Evolutionary conservation across 1,140 invertebrate species (phyloP).

Genomic region (Trichogramma pretiosum): DNA sequence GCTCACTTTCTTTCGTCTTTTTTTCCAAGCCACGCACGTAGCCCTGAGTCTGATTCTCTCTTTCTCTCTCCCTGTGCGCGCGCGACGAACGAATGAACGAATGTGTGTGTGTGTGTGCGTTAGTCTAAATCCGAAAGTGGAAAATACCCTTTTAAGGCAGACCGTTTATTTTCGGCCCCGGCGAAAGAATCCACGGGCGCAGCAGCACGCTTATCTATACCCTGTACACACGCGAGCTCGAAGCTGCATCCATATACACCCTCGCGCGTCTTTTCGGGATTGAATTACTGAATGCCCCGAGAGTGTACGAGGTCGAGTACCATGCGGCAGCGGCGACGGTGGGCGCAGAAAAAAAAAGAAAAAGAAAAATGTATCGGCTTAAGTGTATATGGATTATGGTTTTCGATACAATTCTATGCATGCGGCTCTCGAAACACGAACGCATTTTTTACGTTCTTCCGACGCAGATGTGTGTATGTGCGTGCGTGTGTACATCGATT

Average conservation of each 20-base stretch:
- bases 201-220: neutral
- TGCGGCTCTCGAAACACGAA: too few relatives aligned
- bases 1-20: neutral
- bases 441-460: too few relatives aligned
- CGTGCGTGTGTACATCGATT: too few relatives aligned
- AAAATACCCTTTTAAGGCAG: slow-evolving; percentile 11
- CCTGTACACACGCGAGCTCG: too few relatives aligned
- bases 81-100: neutral
- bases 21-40: neutral
- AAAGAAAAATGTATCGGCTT: too few relatives aligned
- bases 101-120: neutral
- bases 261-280: neutral
- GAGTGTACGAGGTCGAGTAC: too few relatives aligned
- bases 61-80: neutral
- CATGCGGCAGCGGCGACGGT: too few relatives aligned
- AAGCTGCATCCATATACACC: too few relatives aligned
- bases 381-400: too few relatives aligned
- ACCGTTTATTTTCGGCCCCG: neutral
- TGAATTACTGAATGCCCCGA: neutral
- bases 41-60: neutral
- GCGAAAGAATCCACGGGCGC: neutral
- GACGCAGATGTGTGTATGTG: too few relatives aligned
- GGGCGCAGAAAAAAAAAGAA: too few relatives aligned
- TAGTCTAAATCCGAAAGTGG: slow-evolving; percentile 1
- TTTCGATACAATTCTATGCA: too few relatives aligned